Evolutionary conservation across 2,888 invertebrate species (phyloP).

Genomic region (Pterostichus madidus): DNA sequence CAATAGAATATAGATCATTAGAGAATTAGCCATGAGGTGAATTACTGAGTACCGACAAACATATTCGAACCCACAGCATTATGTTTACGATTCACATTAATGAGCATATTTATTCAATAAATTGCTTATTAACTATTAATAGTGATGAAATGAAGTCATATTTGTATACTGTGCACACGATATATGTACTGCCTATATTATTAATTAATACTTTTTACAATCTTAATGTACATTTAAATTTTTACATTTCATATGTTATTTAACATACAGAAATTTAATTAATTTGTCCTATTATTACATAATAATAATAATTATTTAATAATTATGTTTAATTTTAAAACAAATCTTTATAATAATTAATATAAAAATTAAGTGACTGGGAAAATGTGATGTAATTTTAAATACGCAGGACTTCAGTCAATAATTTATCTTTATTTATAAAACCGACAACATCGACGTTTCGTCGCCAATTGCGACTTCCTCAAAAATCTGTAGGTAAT

Average conservation of each 20-base stretch:
- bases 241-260: conserved; percentile 20
- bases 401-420: no score
- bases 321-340: no score
- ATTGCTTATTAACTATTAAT: conserved; percentile 62
- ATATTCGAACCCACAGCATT: conserved; percentile 25
- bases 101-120: conserved; percentile 60
- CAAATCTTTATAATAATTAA: no score
- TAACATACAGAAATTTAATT: conserved; percentile 17
- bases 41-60: conserved; percentile 36
- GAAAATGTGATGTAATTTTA: no score
- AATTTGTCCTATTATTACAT: conserved; percentile 8
- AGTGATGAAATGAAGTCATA: conserved; percentile 56
- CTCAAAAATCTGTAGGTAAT: no score
- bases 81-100: conserved; percentile 57
- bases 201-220: conserved; percentile 50
- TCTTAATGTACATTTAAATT: conserved; percentile 44
- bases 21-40: conserved; percentile 46
- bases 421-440: no score
- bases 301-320: not conserved
- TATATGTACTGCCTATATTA: conserved; percentile 39
- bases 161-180: conserved; percentile 36
- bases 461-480: no score
- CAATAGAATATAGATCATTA: conserved; percentile 35
- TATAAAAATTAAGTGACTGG: no score
- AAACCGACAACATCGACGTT: no score